Conservation (phyloP, 2,797 vertebrate species). For the Tachyglossus aculeatus region DNA sequence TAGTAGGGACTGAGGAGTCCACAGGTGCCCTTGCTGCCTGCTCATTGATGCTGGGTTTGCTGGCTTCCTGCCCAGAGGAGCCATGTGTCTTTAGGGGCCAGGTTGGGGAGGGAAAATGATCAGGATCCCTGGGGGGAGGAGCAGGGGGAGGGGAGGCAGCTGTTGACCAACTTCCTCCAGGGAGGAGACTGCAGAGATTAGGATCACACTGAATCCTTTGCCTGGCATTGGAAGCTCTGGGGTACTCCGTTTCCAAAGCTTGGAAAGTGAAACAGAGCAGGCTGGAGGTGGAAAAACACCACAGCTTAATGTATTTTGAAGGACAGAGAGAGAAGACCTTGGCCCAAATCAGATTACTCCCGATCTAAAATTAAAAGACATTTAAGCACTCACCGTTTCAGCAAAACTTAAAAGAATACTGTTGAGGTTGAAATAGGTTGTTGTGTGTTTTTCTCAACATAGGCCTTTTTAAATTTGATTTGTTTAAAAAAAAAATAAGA, state of each 20-base stretch:
- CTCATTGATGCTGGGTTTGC: too few species aligned
- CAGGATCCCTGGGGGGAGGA: too few species aligned
- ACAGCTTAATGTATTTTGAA: conserved; percentile 31
- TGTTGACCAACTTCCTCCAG: too few species aligned
- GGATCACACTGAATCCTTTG: background rate
- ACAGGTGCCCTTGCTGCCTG: too few species aligned
- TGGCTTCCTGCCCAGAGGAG: too few species aligned
- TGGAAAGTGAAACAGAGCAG: conserved; percentile 34
- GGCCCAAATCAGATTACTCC: conserved; percentile 51
- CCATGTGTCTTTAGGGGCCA: too few species aligned
- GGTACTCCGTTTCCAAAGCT: conserved; percentile 9
- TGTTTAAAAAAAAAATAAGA: conserved; percentile 32
- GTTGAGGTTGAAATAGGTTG: conserved; percentile 22
- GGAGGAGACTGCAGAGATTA: background rate
- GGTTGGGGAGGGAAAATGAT: too few species aligned
- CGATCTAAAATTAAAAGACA: conserved; percentile 54
- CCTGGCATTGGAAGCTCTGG: background rate
- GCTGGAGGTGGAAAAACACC: conserved; percentile 32
- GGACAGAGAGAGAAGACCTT: conserved; percentile 54
- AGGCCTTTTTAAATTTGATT: too few species aligned
- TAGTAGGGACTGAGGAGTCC: too few species aligned
- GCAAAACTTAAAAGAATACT: conserved; percentile 24
- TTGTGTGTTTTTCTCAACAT: conserved; percentile 39
- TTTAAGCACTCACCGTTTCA: conserved; percentile 34
- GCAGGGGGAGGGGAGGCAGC: too few species aligned